Evolutionary conservation across 2,888 invertebrate genomes (phyloP), one percentile per base, ranked within the genome.

Genomic region (Pteria penguin): DNA sequence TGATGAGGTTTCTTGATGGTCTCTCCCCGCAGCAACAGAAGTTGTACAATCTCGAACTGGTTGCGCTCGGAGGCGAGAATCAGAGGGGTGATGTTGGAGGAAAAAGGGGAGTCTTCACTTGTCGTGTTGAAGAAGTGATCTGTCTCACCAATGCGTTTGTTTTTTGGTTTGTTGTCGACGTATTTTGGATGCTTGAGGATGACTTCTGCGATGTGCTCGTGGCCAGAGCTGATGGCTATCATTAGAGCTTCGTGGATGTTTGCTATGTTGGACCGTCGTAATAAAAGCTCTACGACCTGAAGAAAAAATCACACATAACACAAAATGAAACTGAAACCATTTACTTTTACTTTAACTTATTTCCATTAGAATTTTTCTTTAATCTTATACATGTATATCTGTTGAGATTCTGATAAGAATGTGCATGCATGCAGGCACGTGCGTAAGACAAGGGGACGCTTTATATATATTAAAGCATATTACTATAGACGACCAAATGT

Each of bases 1-100:
- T 89, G 89, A 78, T 90, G 90, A 1, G 90, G 90, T 67, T 89
- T 89, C 11, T 85, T 84, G 32, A 90, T 90, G 4, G 82, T 85
- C 70, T 90, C 88, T 0, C 89, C 90, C 31, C 88, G 81, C 29
- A 89, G 77, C 31, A 90, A 74, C 52, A 89, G 66, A 36, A 87
- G 76, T 65, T 84, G 83, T 5, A 87, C 83, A 36, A 89, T 87
- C 75, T 88, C 87, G 62, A 86, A 87, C 77, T 87, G 88, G 72
- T 89, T 89, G 55, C 84, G 62, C 68, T 88, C 87, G 11, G 89
- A 84, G 8, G 89, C 89, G 33, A 89, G 61, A 45, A 88, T 88
- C 24, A 89, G 78, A 11, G 89, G 88, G 4, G 89, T 88, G 33
- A 89, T 86, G 67, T 89, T 88, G 24, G 88, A 83, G 32, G 88